Base-by-base conservation (phyloP, 2,888 invertebrate genomes). In the Ceraclea dissimilis region DNA sequence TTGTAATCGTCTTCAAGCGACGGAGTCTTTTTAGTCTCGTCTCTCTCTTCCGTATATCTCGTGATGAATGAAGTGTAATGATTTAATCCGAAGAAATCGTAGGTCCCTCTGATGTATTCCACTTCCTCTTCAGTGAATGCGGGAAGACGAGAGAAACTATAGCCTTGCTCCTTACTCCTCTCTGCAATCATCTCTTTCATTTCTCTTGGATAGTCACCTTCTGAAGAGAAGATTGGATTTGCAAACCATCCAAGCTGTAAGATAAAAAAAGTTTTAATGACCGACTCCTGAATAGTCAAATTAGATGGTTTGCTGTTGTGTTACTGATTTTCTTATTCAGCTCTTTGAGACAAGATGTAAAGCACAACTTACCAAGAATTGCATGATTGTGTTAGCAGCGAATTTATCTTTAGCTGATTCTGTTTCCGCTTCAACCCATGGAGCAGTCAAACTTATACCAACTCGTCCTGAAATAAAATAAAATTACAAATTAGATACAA, bases 51-150 rank as follows among this genome's bases (percentile, higher is more conserved):
- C 5, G 58, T 54, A 48, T 60, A 62, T 10, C 60, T 43, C 11
- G 62, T 62, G 47, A 62, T 62, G 48, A 62, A 60, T 20, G 62
- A 62, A 0, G 86, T 84, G 67, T 91, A 91, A 57, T 85, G 81
- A 66, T 90, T 90, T 17, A 90, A 67, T 1, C 88, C 89, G 53
- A 90, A 74, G 70, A 86, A 88, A 67, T 92, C 90, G 1, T 77
- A 76, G 0, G 87, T 82, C 0, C 79, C 83, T 44, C 70, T 71
- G 20, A 89, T 80, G 54, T 74, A 71, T 13, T 71, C 67, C 10
- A 86, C 73, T 72, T 88, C 86, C 26, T 81, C 74, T 0, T 65
- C 44, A 0, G 81, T 82, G 65, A 86, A 84, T 54, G 65, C 65
- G 0, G 86, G 86, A 2, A 88, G 71, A 6, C 86, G 78, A 0